Percentiles rank a stretch among this genome's conserved stretches.
Conservation (phyloP, 2,113 vertebrate genomes). For the Ammodytes marinus region DNA sequence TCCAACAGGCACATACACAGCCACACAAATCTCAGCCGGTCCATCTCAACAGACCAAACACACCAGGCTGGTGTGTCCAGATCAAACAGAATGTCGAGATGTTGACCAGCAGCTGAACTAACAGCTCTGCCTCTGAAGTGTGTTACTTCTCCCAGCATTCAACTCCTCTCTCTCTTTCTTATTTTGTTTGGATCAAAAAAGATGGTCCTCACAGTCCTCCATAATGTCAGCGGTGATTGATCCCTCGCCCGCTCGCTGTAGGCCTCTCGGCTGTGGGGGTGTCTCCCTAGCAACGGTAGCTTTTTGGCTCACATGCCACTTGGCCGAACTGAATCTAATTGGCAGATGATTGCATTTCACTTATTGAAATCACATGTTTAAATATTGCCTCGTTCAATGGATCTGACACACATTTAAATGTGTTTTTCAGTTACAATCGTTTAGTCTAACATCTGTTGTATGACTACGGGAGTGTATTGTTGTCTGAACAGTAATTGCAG, state of each 20-base stretch:
- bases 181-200: slow-evolving; percentile 73
- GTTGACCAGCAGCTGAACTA: slow-evolving; percentile 81
- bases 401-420: slow-evolving; percentile 18
- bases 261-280: slow-evolving; percentile 43
- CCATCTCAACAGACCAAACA: slow-evolving; percentile 12
- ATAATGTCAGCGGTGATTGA: slow-evolving; percentile 71
- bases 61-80: slow-evolving; percentile 54
- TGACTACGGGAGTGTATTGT: slow-evolving; percentile 23
- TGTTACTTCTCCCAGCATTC: slow-evolving; percentile 68
- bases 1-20: neutral
- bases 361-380: slow-evolving; percentile 50
- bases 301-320: slow-evolving; percentile 47
- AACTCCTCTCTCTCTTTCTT: slow-evolving; percentile 42
- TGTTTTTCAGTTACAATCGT: slow-evolving; percentile 10
- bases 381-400: slow-evolving; percentile 23
- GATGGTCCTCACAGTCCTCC: slow-evolving; percentile 61
- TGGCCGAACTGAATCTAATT: slow-evolving; percentile 44
- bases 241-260: slow-evolving; percentile 48
- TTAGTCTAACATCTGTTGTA: slow-evolving; percentile 18
- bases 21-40: neutral
- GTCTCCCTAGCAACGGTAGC: slow-evolving; percentile 62
- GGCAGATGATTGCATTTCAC: slow-evolving; percentile 53
- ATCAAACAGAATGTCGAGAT: slow-evolving; percentile 69
- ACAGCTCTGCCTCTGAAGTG: slow-evolving; percentile 62
- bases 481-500: slow-evolving; percentile 15